phyloP scores from a whole-genome alignment of 2,888 invertebrate genomes.

The Agrypnus murinus region DNA sequence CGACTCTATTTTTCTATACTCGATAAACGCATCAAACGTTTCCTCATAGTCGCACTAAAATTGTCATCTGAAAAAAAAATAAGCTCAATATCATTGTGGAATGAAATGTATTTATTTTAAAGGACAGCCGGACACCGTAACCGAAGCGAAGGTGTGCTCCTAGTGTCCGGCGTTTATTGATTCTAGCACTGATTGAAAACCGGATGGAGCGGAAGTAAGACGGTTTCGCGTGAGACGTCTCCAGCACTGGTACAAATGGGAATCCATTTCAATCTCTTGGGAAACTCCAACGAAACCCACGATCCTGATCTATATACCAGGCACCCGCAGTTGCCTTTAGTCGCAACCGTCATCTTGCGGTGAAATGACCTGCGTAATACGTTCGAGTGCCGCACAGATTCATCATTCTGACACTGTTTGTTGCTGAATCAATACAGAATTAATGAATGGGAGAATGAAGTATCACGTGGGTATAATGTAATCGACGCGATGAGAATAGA shows the following conservation, averaged over 20 bases:
- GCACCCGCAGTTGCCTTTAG: slow-evolving; percentile 52
- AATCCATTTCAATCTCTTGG: slow-evolving; percentile 63
- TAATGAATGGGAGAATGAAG: slow-evolving; percentile 59
- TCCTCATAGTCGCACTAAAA: slow-evolving; percentile 3
- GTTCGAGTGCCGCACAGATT: slow-evolving; percentile 56
- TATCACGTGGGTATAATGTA: slow-evolving; percentile 60
- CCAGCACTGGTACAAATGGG: slow-evolving; percentile 64
- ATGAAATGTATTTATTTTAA: slow-evolving; percentile 37
- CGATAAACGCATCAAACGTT: slow-evolving; percentile 19
- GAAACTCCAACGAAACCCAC: slow-evolving; percentile 54
- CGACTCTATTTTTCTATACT: slow-evolving; percentile 3
- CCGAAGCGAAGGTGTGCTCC: slow-evolving; percentile 50
- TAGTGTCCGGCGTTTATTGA: slow-evolving; percentile 63
- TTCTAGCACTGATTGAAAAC: slow-evolving; percentile 69
- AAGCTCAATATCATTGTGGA: slow-evolving; percentile 34
- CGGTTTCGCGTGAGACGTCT: slow-evolving; percentile 66
- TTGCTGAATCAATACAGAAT: slow-evolving; percentile 53
- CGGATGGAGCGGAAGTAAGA: slow-evolving; percentile 70
- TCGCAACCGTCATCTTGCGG: slow-evolving; percentile 58
- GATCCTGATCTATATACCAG: slow-evolving; percentile 43
- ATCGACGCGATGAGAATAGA: slow-evolving; percentile 61
- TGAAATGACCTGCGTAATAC: slow-evolving; percentile 61
- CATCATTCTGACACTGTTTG: slow-evolving; percentile 52
- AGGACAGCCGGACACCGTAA: slow-evolving; percentile 37
- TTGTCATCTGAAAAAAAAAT: slow-evolving; percentile 6